Conservation (phyloP, 2,888 invertebrate species). For the Sthenelais limicola region DNA sequence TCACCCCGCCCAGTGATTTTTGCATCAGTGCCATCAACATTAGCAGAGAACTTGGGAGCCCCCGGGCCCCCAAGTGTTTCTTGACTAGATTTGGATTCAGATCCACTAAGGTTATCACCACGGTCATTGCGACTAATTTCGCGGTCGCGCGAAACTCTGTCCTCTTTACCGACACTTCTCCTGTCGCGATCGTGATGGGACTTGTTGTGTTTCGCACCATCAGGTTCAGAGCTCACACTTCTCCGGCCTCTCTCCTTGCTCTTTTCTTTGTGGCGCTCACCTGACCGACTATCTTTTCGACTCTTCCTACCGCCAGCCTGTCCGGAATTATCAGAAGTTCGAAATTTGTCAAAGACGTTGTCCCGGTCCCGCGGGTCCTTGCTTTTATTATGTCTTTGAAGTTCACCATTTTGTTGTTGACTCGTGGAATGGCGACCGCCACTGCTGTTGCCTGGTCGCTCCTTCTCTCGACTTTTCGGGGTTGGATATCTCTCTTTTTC, state of each 20-base stretch:
- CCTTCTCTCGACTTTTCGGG: background rate
- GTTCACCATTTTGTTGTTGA: slow-evolving; percentile 2
- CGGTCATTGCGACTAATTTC: background rate
- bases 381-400: background rate
- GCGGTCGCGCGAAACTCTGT: slow-evolving; percentile 10
- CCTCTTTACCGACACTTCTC: slow-evolving; percentile 9
- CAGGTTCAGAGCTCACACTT: slow-evolving; percentile 1
- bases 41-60: background rate
- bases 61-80: no score
- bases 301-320: slow-evolving; percentile 9
- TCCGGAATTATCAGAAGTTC: background rate
- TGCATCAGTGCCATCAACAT: no score
- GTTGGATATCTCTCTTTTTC: background rate
- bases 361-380: slow-evolving; percentile 29
- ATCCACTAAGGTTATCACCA: background rate
- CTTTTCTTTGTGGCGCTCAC: slow-evolving; percentile 20
- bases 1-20: background rate
- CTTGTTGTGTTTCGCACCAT: background rate
- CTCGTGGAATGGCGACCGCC: background rate
- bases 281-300: slow-evolving; percentile 13
- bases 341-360: slow-evolving; percentile 30
- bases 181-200: slow-evolving; percentile 1
- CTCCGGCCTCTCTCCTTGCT: background rate
- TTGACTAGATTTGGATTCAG: background rate
- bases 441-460: background rate